These are phyloP conservation scores for Cosmopolites sordidus DNA, from an alignment of 2,888 invertebrate species.

Conservation along the genomic window DNA sequence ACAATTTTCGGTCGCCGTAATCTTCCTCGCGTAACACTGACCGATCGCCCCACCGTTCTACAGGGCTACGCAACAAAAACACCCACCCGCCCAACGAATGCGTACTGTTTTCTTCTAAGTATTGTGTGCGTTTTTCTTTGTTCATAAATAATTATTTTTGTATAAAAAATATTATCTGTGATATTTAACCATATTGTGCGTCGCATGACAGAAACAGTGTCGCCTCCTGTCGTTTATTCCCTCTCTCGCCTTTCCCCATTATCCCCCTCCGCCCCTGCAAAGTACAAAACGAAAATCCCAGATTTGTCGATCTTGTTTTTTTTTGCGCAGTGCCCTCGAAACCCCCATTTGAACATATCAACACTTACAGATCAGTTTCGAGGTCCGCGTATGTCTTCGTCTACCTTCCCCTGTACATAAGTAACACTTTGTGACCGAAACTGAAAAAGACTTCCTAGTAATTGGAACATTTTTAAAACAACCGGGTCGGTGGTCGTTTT, in stretches of 20 bases:
- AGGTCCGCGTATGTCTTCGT: too few relatives aligned
- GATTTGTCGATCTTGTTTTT: too few relatives aligned
- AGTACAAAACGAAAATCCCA: too few relatives aligned
- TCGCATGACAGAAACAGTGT: conserved; percentile 14
- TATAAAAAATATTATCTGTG: conserved; percentile 14
- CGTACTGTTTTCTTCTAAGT: conserved; percentile 3
- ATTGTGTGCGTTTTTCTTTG: conserved; percentile 4
- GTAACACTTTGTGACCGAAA: too few relatives aligned
- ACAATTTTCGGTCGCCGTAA: neutral
- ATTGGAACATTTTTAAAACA: conserved; percentile 12
- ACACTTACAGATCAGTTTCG: too few relatives aligned
- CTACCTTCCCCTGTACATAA: too few relatives aligned
- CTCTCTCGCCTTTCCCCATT: too few relatives aligned
- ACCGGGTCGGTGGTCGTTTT: too few relatives aligned
- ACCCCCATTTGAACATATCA: too few relatives aligned
- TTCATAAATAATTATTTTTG: conserved; percentile 5
- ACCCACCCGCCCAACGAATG: neutral
- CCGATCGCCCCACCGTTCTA: neutral
- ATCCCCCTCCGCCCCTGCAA: too few relatives aligned
- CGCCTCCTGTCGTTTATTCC: neutral
- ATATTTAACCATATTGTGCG: conserved; percentile 10
- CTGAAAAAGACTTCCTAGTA: too few relatives aligned
- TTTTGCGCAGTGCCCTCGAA: too few relatives aligned
- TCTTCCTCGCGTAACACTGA: neutral
- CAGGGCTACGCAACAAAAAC: neutral